phyloP scores from a whole-genome alignment of 1,140 invertebrate genomes.

The Aradophagus sp. region DNA sequence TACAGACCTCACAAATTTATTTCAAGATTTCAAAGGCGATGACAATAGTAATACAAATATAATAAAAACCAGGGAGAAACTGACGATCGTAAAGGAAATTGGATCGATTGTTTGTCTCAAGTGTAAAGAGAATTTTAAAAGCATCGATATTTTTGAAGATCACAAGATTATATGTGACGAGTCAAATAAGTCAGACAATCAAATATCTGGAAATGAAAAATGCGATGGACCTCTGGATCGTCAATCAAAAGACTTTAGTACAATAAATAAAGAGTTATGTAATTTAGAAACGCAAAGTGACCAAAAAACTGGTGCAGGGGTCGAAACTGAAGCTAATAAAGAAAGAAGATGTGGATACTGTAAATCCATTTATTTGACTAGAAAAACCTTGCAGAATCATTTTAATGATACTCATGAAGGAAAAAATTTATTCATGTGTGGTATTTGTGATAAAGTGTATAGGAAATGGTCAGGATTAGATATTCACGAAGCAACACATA shows the following conservation, averaged over 20 bases:
- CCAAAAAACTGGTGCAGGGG: too few species aligned
- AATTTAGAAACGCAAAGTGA: too few species aligned
- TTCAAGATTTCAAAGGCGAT: slow-evolving; percentile 40
- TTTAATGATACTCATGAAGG: slow-evolving; percentile 59
- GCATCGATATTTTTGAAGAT: too few species aligned
- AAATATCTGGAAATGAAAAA: too few species aligned
- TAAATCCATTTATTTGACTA: slow-evolving; percentile 47
- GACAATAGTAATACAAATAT: slow-evolving; percentile 9
- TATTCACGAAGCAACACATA: slow-evolving; percentile 67
- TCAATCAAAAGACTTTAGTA: too few species aligned
- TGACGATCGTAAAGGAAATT: slow-evolving; percentile 3
- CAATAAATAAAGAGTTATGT: too few species aligned
- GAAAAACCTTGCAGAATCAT: slow-evolving; percentile 63
- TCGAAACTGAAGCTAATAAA: too few species aligned
- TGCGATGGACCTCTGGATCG: too few species aligned
- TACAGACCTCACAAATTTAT: slow-evolving; percentile 49
- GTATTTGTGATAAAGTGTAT: slow-evolving; percentile 63
- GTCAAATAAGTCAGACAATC: too few species aligned
- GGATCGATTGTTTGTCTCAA: too few species aligned
- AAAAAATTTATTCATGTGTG: slow-evolving; percentile 61
- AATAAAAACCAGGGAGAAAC: slow-evolving; percentile 2
- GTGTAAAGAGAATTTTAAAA: too few species aligned
- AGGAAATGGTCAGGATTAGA: slow-evolving; percentile 66
- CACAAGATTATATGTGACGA: too few species aligned
- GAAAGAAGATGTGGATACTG: slow-evolving; percentile 66